These are phyloP conservation scores for Malacoctenus gilli DNA, from an alignment of 2,797 vertebrate species.

Conservation along the genomic window DNA sequence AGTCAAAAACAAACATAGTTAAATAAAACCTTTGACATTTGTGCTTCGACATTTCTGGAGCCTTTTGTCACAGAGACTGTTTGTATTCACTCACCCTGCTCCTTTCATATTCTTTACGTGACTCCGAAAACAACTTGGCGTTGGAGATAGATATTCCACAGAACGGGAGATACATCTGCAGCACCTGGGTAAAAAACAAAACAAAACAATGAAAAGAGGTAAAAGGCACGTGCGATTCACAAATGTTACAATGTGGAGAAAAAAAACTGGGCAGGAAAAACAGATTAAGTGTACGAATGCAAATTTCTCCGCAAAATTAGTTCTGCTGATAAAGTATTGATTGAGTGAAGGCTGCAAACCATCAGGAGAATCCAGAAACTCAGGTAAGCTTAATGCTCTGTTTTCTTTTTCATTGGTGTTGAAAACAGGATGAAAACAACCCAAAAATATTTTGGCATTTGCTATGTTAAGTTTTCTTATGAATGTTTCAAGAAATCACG, in stretches of 20 bases:
- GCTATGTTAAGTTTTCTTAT: slow-evolving; percentile 10
- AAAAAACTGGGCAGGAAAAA: too few relatives aligned
- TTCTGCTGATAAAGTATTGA: slow-evolving; percentile 64
- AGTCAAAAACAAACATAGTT: too few relatives aligned
- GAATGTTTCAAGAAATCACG: background rate
- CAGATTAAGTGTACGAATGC: too few relatives aligned
- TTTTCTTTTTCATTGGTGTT: slow-evolving; percentile 28
- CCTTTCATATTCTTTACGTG: slow-evolving; percentile 83
- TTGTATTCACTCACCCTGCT: slow-evolving; percentile 71
- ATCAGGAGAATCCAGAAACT: too few relatives aligned
- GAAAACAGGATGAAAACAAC: slow-evolving; percentile 1
- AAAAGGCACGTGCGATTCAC: too few relatives aligned
- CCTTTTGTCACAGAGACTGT: too few relatives aligned
- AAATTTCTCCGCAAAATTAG: slow-evolving; percentile 27
- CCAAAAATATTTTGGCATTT: background rate
- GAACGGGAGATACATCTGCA: slow-evolving; percentile 84
- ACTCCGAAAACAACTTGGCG: slow-evolving; percentile 84
- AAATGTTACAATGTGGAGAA: too few relatives aligned
- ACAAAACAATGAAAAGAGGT: too few relatives aligned
- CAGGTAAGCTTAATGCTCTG: too few relatives aligned
- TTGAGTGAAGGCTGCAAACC: slow-evolving; percentile 34
- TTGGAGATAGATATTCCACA: slow-evolving; percentile 83
- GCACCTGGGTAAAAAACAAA: slow-evolving; percentile 66
- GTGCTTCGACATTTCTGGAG: too few relatives aligned
- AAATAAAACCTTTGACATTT: too few relatives aligned